These are phyloP conservation scores for Siphonodentalium dalli DNA, from an alignment of 2,888 invertebrate genomes.

Conservation along the genomic window DNA sequence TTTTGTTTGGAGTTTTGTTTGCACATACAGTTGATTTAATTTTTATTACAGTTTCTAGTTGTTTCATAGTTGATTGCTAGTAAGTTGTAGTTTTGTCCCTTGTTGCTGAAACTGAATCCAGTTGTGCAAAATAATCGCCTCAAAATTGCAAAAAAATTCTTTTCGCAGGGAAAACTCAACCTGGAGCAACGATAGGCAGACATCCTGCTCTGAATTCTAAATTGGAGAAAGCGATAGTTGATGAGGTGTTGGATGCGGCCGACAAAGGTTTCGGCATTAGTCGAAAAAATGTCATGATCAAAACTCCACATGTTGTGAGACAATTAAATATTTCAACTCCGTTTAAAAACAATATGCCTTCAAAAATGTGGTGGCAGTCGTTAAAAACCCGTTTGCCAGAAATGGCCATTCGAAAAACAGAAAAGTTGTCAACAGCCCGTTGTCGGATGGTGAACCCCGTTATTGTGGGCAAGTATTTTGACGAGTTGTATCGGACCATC, in stretches of 20 bases:
- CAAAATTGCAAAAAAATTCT: too few species aligned
- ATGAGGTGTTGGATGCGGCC: background rate
- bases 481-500: background rate
- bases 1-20: too few species aligned
- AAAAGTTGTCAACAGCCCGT: conserved; percentile 2
- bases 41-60: too few species aligned
- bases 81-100: too few species aligned
- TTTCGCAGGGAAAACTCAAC: too few species aligned
- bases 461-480: conserved; percentile 4
- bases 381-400: background rate
- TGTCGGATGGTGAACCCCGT: conserved; percentile 3
- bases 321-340: background rate
- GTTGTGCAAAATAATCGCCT: too few species aligned
- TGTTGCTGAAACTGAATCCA: too few species aligned
- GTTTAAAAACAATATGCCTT: conserved; percentile 5
- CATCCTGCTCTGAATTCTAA: background rate
- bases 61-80: too few species aligned
- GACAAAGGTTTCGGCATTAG: conserved; percentile 8
- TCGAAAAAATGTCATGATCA: background rate
- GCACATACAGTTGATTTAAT: too few species aligned
- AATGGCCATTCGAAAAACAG: conserved; percentile 1
- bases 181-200: too few species aligned
- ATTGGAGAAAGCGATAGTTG: background rate
- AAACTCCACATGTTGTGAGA: background rate
- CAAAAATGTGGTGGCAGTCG: conserved; percentile 6